phyloP scores from a whole-genome alignment of 2,888 invertebrate species.

The Dolichomitus sp. region DNA sequence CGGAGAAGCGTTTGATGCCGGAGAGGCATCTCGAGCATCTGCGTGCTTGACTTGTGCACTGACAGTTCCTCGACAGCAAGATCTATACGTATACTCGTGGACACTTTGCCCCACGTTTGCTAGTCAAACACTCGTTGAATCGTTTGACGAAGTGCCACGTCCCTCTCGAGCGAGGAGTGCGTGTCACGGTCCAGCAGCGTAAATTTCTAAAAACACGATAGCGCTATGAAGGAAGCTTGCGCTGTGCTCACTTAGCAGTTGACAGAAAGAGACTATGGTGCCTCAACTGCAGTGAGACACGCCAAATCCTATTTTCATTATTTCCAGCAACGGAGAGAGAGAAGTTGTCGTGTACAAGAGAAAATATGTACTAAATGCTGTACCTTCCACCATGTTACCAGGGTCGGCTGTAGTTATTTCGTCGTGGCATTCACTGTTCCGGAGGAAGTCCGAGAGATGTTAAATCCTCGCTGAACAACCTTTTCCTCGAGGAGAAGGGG shows the following conservation, averaged over 20 bases:
- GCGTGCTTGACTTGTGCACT: constrained; percentile 54
- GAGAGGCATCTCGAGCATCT: constrained; percentile 51
- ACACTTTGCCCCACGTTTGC: not conserved
- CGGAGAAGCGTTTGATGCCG: constrained; percentile 24
- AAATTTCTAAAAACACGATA: constrained; percentile 27
- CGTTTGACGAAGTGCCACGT: constrained; percentile 20
- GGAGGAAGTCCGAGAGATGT: constrained; percentile 53
- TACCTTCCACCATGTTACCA: constrained; percentile 6
- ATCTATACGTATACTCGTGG: constrained; percentile 21
- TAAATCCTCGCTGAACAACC: constrained; percentile 58
- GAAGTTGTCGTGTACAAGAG: constrained; percentile 1
- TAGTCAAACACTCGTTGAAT: constrained; percentile 16
- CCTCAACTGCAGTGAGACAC: not conserved
- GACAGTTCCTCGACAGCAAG: constrained; percentile 47
- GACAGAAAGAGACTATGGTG: constrained; percentile 10
- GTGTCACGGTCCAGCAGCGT: constrained; percentile 32
- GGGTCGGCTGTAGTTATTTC: constrained; percentile 39
- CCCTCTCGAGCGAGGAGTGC: constrained; percentile 43
- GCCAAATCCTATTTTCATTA: constrained; percentile 36
- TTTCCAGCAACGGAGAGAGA: not conserved
- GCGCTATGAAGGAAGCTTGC: constrained; percentile 9
- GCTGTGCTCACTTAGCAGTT: constrained; percentile 12
- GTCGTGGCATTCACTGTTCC: constrained; percentile 38
- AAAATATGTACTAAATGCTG: constrained; percentile 42
- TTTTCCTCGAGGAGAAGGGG: constrained; percentile 21